Conservation (phyloP, 2,888 invertebrate species). For the Platypus cylindrus region DNA sequence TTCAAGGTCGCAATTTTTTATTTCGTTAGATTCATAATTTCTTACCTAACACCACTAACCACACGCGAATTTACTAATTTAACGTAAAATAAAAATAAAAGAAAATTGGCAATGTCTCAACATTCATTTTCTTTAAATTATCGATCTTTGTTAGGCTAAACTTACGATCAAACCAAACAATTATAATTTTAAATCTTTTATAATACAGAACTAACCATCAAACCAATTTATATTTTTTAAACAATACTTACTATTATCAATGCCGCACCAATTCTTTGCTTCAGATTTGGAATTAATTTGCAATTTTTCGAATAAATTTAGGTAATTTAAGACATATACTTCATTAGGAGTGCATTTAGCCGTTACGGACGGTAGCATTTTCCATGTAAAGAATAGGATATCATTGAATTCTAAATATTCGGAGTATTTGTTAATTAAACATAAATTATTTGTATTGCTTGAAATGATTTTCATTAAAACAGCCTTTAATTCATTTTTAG, state of each 20-base stretch:
- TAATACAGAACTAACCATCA: too few relatives aligned
- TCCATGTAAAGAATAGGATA: constrained; percentile 60
- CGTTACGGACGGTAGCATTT: constrained; percentile 43
- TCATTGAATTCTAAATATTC: constrained; percentile 65
- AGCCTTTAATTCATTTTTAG: constrained; percentile 50
- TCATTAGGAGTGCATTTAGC: constrained; percentile 41
- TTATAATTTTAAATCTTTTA: too few relatives aligned
- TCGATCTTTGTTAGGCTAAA: too few relatives aligned
- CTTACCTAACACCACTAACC: too few relatives aligned
- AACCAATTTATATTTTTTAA: too few relatives aligned
- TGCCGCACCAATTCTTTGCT: constrained; percentile 25
- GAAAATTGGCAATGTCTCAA: too few relatives aligned
- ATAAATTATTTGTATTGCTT: constrained; percentile 45
- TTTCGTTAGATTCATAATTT: too few relatives aligned
- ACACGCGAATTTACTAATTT: too few relatives aligned
- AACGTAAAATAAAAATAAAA: too few relatives aligned
- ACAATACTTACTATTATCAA: constrained; percentile 20
- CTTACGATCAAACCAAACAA: too few relatives aligned
- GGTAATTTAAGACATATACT: constrained; percentile 31
- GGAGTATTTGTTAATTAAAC: constrained; percentile 55
- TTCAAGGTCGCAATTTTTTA: too few relatives aligned
- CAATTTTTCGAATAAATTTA: constrained; percentile 30
- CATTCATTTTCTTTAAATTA: too few relatives aligned
- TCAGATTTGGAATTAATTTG: constrained; percentile 26
- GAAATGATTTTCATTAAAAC: constrained; percentile 54